These are phyloP conservation scores for Cepaea nemoralis DNA, from an alignment of 1,140 invertebrate species.

Conservation along the genomic window DNA sequence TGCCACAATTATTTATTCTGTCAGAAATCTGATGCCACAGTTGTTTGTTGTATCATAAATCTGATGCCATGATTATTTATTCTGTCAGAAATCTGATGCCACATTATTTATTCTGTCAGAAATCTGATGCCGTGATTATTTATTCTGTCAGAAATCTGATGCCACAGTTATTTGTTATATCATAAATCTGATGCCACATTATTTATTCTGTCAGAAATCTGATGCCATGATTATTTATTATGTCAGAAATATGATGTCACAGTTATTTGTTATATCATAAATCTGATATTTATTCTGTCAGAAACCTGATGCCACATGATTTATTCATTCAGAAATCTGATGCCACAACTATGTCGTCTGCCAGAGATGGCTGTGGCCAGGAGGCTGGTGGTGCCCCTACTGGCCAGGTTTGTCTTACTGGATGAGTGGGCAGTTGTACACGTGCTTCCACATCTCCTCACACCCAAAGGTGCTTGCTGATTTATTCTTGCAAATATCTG, in stretches of 20 bases:
- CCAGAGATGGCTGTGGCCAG: conserved; percentile 84
- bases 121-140: too few species aligned
- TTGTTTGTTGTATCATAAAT: too few species aligned
- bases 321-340: conserved; percentile 45
- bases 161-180: too few species aligned
- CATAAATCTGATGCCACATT: too few species aligned
- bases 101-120: too few species aligned
- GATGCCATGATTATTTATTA: neutral
- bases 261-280: neutral
- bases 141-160: too few species aligned
- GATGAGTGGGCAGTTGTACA: conserved; percentile 82
- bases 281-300: neutral
- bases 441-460: conserved; percentile 82
- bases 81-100: too few species aligned
- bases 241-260: neutral
- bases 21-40: too few species aligned
- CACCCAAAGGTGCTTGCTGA: conserved; percentile 73
- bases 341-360: conserved; percentile 76
- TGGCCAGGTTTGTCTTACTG: conserved; percentile 86
- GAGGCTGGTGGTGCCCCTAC: conserved; percentile 80
- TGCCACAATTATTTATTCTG: too few species aligned
- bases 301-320: neutral
- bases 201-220: neutral
- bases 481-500: too few species aligned
- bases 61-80: too few species aligned